phyloP scores from a whole-genome alignment of 2,797 vertebrate genomes.

The Rhodeus uyekii region DNA sequence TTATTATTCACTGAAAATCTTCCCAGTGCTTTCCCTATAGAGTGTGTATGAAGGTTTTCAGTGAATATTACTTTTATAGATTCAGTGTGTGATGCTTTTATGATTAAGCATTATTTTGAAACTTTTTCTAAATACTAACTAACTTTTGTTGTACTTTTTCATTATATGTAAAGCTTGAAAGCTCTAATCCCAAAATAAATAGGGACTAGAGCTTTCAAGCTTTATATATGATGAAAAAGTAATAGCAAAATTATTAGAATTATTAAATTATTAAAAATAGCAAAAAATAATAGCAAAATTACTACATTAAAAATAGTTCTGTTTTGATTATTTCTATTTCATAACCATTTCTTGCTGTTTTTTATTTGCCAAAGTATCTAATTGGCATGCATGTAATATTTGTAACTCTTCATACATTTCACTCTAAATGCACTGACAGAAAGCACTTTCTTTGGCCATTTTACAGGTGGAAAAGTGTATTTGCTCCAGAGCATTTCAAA shows the following conservation, averaged over 20 bases:
- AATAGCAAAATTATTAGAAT: too few species aligned
- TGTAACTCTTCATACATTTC: neutral
- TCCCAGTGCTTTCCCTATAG: neutral
- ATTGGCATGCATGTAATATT: neutral
- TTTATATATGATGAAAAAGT: too few species aligned
- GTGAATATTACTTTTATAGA: neutral
- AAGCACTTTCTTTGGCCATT: conserved; percentile 1
- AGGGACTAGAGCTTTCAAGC: too few species aligned
- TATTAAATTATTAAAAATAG: too few species aligned
- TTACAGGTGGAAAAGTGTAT: conserved; percentile 25
- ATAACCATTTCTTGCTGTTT: neutral
- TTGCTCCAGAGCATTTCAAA: neutral
- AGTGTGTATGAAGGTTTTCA: neutral
- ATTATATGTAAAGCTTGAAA: neutral
- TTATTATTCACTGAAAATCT: neutral
- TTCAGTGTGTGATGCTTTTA: neutral
- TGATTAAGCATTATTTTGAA: neutral
- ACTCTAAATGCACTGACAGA: neutral
- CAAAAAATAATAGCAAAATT: neutral
- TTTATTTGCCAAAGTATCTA: neutral
- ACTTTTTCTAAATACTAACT: too few species aligned
- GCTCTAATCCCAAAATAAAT: neutral
- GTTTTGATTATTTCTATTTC: neutral
- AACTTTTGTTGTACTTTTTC: too few species aligned
- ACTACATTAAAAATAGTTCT: neutral